Conservation (phyloP, 2,113 vertebrate genomes). For the Okapia johnstoni region DNA sequence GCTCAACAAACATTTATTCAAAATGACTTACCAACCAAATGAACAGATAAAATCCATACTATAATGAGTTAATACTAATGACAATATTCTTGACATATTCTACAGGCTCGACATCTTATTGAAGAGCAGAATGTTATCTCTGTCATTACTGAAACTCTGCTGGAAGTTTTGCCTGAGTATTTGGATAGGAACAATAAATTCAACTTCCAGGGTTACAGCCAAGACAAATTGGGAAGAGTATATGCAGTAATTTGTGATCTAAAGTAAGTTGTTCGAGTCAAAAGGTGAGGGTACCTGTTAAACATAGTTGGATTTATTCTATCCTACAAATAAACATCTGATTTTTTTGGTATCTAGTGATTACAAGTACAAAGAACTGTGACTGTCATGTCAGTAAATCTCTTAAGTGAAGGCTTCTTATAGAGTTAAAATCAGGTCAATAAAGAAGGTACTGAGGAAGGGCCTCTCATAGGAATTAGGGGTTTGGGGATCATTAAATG, state of each 20-base stretch:
- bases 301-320: constrained; percentile 18
- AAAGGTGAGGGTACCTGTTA: constrained; percentile 35
- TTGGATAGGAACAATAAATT: constrained; percentile 92
- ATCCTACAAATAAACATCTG: background rate
- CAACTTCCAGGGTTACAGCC: constrained; percentile 95
- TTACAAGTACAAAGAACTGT: background rate
- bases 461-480: background rate
- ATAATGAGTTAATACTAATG: constrained; percentile 39
- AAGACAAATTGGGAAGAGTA: constrained; percentile 91
- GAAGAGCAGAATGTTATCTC: constrained; percentile 94
- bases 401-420: constrained; percentile 25
- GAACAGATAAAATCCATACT: background rate
- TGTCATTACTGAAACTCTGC: constrained; percentile 91
- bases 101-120: constrained; percentile 94
- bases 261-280: constrained; percentile 82
- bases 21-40: background rate
- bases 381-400: background rate
- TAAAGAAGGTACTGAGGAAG: background rate
- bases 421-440: background rate
- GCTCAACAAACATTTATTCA: background rate
- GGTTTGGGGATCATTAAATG: background rate
- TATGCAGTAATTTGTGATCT: constrained; percentile 96
- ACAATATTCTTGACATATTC: constrained; percentile 53
- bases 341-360: constrained; percentile 17
- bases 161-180: constrained; percentile 93